Conservation (phyloP, 2,797 vertebrate genomes). For the Pachyuromys duprasi region DNA sequence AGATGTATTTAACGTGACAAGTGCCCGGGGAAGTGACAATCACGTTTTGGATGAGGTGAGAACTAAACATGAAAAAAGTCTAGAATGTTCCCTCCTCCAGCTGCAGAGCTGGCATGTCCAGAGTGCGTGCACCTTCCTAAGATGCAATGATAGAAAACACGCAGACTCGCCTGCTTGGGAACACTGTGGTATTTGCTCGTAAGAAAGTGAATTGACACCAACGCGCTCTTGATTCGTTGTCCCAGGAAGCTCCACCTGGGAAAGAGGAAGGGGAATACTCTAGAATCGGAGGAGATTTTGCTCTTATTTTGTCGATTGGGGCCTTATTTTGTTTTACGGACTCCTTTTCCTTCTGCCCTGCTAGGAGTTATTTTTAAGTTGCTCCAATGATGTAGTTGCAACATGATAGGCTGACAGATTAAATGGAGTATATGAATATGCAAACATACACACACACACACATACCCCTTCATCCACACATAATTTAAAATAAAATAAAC, state of each 20-base stretch:
- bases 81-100: background rate
- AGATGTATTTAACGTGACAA: background rate
- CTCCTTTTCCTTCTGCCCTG: slow-evolving; percentile 26
- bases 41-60: background rate
- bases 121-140: background rate
- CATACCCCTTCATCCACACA: background rate
- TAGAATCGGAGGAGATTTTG: slow-evolving; percentile 16
- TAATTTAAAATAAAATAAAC: background rate
- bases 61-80: background rate
- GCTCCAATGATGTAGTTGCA: background rate
- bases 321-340: slow-evolving; percentile 45
- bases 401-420: background rate
- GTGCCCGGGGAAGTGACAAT: background rate
- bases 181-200: background rate
- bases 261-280: background rate
- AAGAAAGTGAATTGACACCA: background rate
- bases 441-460: background rate
- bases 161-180: background rate
- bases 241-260: background rate
- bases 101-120: background rate
- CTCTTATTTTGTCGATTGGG: slow-evolving; percentile 40
- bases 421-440: background rate
- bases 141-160: background rate
- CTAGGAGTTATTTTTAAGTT: slow-evolving; percentile 10
- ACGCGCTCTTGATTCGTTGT: background rate